Percentiles rank a stretch among this genome's conserved stretches.
Evolutionary conservation across 2,888 invertebrate genomes (phyloP).

Genomic region (Acheta domesticus): DNA sequence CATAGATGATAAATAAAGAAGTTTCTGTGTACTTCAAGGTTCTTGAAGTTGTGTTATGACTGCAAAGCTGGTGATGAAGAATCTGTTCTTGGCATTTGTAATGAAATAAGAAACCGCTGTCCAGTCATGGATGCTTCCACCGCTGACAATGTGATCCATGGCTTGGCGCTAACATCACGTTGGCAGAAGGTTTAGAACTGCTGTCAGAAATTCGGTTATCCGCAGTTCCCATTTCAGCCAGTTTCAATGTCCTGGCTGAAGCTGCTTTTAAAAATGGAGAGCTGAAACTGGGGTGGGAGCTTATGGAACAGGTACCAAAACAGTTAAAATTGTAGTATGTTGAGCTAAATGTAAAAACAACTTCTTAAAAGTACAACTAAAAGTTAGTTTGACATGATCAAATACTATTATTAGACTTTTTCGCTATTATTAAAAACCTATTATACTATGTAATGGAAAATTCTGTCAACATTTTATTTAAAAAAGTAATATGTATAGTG

Average conservation of each 20-base stretch:
- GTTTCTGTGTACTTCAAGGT: conserved; percentile 40
- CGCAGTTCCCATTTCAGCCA: conserved; percentile 48
- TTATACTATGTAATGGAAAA: too few species aligned
- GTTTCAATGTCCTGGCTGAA: conserved; percentile 54
- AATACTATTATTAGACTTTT: too few species aligned
- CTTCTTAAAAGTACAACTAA: too few species aligned
- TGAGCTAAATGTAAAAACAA: too few species aligned
- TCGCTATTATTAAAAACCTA: too few species aligned
- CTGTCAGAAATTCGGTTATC: conserved; percentile 58
- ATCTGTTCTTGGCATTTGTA: conserved; percentile 55
- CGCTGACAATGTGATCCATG: conserved; percentile 59
- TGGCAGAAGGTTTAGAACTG: conserved; percentile 62
- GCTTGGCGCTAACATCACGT: conserved; percentile 59
- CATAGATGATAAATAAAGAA: too few species aligned
- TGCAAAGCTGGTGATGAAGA: conserved; percentile 50
- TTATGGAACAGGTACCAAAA: conserved; percentile 49
- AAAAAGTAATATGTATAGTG: too few species aligned
- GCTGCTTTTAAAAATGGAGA: conserved; percentile 61
- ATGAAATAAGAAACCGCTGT: conserved; percentile 52
- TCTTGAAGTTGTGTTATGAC: conserved; percentile 55
- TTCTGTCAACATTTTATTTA: too few species aligned
- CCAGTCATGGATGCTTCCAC: conserved; percentile 59
- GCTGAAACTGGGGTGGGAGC: conserved; percentile 56
- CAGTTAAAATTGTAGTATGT: too few species aligned
- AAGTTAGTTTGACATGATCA: too few species aligned